Percentiles rank a stretch among this genome's conserved stretches.
Evolutionary conservation across 2,113 vertebrate species (phyloP).

Genomic region (Anas platyrhynchos): DNA sequence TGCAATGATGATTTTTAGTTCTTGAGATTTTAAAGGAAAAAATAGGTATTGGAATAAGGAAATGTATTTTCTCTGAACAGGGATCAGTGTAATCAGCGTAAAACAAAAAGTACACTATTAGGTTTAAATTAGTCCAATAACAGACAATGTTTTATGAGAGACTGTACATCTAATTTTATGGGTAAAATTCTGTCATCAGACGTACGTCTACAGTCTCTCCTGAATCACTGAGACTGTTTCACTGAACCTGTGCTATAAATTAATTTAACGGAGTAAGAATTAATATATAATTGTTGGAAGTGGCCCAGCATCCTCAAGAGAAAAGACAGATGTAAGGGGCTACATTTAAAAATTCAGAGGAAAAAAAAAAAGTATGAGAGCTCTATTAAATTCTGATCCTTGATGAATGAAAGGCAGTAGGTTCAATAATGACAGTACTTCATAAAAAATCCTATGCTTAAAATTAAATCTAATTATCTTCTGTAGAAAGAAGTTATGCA

Average conservation of each 20-base stretch:
- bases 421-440: conserved; percentile 27
- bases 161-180: neutral
- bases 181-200: neutral
- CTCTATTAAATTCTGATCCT: neutral
- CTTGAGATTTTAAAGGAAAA: neutral
- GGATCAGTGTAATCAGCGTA: neutral
- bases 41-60: neutral
- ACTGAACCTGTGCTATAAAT: neutral
- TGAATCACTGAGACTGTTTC: neutral
- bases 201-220: neutral
- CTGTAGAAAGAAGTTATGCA: neutral
- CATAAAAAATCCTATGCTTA: neutral
- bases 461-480: conserved; percentile 3
- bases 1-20: neutral
- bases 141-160: neutral
- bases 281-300: neutral
- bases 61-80: neutral
- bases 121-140: neutral
- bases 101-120: neutral
- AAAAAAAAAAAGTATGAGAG: neutral
- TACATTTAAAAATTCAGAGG: neutral
- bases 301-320: neutral
- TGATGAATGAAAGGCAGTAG: conserved; percentile 25
- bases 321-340: neutral
- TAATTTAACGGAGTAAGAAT: neutral